Evolutionary conservation across 35 echinoderm and acorn worm genomes (phyloP).

Genomic region (Eucidaris tribuloides): DNA sequence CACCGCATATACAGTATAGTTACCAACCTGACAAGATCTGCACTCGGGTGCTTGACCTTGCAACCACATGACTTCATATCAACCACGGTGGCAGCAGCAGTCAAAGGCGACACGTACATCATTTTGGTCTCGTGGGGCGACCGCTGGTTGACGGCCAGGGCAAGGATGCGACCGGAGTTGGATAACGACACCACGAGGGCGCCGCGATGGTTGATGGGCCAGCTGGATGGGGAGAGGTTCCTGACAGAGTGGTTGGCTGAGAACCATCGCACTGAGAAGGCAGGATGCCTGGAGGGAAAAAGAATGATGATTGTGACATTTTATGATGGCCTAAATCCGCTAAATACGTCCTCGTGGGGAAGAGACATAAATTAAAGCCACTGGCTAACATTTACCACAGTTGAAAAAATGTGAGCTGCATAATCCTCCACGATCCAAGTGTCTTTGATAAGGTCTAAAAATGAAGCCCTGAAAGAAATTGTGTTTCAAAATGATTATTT

Average conservation of each 20-base stretch:
- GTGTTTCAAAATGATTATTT: too few relatives aligned
- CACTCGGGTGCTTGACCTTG: slow-evolving; percentile 32
- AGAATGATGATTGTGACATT: neutral
- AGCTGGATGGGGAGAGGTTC: slow-evolving; percentile 34
- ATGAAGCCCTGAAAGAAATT: too few relatives aligned
- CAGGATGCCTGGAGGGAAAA: slow-evolving; percentile 19
- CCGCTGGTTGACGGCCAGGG: slow-evolving; percentile 65
- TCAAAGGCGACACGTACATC: slow-evolving; percentile 65
- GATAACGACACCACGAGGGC: slow-evolving; percentile 45
- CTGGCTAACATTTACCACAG: too few relatives aligned
- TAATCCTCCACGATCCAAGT: too few relatives aligned
- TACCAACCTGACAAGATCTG: slow-evolving; percentile 62
- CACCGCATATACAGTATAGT: too few relatives aligned
- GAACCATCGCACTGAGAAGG: slow-evolving; percentile 64
- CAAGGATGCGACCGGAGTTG: slow-evolving; percentile 57
- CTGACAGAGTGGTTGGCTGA: slow-evolving; percentile 49
- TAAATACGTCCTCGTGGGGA: neutral
- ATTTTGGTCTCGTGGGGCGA: slow-evolving; percentile 53
- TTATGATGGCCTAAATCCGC: neutral
- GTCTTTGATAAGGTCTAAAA: too few relatives aligned
- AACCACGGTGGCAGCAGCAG: slow-evolving; percentile 47
- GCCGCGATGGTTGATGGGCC: slow-evolving; percentile 58
- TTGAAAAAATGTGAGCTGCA: too few relatives aligned
- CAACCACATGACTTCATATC: slow-evolving; percentile 78
- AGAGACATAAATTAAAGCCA: neutral